phyloP scores from a whole-genome alignment of 2,888 invertebrate genomes.

The Abrostola tripartita region DNA sequence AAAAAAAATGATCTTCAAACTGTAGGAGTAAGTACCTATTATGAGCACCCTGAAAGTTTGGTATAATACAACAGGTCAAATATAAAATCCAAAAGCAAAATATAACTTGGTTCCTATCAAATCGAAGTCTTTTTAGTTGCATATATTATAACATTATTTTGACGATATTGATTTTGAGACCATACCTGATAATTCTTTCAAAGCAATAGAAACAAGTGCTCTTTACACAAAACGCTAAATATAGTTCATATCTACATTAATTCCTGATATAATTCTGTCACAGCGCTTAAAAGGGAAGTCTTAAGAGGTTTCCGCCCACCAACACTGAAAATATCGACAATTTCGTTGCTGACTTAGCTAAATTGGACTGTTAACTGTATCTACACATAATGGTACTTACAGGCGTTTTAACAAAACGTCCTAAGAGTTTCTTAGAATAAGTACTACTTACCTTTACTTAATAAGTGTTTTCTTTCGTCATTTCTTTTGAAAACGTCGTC shows the following conservation, averaged over 20 bases:
- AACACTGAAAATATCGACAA: constrained; percentile 39
- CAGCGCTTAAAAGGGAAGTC: constrained; percentile 13
- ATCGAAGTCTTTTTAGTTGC: too few relatives aligned
- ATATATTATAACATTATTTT: too few relatives aligned
- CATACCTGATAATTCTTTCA: too few relatives aligned
- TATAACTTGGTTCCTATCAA: too few relatives aligned
- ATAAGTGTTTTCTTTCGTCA: constrained; percentile 42
- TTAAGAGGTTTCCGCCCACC: constrained; percentile 33
- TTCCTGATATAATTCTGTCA: constrained; percentile 22
- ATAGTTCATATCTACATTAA: background rate
- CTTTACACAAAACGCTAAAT: too few relatives aligned
- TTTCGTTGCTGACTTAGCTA: constrained; percentile 41
- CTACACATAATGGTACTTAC: constrained; percentile 40
- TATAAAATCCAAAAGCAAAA: too few relatives aligned
- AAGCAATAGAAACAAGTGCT: too few relatives aligned
- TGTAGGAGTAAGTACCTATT: too few relatives aligned
- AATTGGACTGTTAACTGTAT: constrained; percentile 43
- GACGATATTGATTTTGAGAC: too few relatives aligned
- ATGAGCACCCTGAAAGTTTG: too few relatives aligned
- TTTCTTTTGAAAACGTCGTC: constrained; percentile 29
- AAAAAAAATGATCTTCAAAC: too few relatives aligned
- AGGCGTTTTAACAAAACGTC: constrained; percentile 46
- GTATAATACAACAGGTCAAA: too few relatives aligned
- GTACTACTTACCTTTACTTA: constrained; percentile 40
- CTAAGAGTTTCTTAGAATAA: constrained; percentile 38